Conservation (phyloP, 2,797 vertebrate species). For the Erithacus rubecula region DNA sequence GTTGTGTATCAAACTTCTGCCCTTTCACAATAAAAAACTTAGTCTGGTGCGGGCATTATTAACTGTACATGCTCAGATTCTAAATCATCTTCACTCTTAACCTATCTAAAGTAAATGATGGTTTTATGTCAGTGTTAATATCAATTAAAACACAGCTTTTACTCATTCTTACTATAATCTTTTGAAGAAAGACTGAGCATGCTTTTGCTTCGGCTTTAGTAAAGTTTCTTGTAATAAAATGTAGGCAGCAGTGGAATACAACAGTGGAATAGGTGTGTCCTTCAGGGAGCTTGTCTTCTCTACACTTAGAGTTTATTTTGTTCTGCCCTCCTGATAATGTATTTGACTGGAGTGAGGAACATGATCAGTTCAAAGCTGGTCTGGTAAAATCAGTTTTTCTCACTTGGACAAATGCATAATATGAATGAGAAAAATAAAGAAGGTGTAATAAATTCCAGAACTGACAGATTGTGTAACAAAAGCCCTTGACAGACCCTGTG, state of each 20-base stretch:
- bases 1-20: background rate
- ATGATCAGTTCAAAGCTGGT: background rate
- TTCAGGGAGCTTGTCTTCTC: background rate
- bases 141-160: background rate
- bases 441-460: background rate
- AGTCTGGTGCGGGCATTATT: background rate
- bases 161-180: background rate
- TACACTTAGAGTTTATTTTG: background rate
- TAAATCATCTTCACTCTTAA: background rate
- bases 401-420: background rate
- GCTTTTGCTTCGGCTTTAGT: background rate
- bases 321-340: background rate
- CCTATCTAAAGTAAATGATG: background rate
- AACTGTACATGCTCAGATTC: background rate
- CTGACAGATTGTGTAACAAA: background rate
- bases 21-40: background rate
- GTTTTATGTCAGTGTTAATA: background rate
- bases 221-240: background rate
- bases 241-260: background rate
- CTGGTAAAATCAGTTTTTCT: background rate
- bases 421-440: slow-evolving; percentile 1
- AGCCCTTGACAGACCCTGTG: background rate
- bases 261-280: background rate
- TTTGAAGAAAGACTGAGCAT: background rate
- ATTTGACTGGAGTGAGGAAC: background rate